phyloP scores from a whole-genome alignment of 2,888 invertebrate species.

The Mystacides longicornis region DNA sequence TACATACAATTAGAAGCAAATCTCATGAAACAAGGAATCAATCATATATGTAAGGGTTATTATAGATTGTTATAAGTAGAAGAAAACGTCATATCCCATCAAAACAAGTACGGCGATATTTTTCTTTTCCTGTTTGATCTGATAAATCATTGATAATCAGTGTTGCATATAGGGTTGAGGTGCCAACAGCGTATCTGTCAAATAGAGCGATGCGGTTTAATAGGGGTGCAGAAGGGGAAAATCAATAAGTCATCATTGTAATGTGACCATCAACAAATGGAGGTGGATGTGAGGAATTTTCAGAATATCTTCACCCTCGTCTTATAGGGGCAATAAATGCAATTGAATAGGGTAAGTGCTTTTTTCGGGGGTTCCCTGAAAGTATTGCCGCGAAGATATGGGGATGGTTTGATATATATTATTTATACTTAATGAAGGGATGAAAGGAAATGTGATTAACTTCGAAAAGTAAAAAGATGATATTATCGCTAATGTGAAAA shows the following conservation, averaged over 20 bases:
- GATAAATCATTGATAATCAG: too few relatives aligned
- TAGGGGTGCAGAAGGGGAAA: too few relatives aligned
- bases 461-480: conserved; percentile 1
- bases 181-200: too few relatives aligned
- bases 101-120: too few relatives aligned
- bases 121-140: too few relatives aligned
- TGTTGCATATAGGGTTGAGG: too few relatives aligned
- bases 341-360: conserved; percentile 11
- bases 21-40: too few relatives aligned
- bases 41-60: too few relatives aligned
- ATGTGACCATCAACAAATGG: not conserved
- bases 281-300: not conserved
- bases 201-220: too few relatives aligned
- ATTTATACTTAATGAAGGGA: not conserved
- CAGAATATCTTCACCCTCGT: not conserved
- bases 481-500: conserved; percentile 1
- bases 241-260: not conserved
- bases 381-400: not conserved
- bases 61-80: too few relatives aligned
- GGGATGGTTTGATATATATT: not conserved
- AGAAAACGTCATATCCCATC: too few relatives aligned
- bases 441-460: not conserved
- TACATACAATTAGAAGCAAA: too few relatives aligned
- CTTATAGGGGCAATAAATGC: conserved; percentile 8
- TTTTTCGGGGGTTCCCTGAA: not conserved